These are phyloP conservation scores for Liparis tanakae DNA, from an alignment of 2,797 vertebrate genomes.

Conservation along the genomic window DNA sequence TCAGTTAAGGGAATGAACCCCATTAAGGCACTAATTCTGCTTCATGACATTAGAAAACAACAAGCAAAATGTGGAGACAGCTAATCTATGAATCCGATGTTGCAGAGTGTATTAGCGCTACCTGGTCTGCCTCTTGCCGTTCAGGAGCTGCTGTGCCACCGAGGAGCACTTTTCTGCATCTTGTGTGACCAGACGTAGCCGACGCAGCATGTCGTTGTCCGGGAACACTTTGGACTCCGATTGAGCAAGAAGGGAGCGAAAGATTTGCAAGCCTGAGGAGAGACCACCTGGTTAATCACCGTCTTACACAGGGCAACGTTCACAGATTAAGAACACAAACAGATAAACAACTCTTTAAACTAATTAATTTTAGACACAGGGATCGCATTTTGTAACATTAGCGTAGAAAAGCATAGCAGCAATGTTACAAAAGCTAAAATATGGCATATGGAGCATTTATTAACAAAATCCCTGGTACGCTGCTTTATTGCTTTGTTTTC, in stretches of 20 bases:
- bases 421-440: neutral
- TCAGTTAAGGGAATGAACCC: constrained; percentile 11
- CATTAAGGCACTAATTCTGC: neutral
- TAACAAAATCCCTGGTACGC: neutral
- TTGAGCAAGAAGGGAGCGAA: constrained; percentile 90
- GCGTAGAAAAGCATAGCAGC: neutral
- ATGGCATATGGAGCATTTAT: neutral
- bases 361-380: neutral
- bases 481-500: constrained; percentile 5
- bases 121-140: constrained; percentile 94
- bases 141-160: constrained; percentile 93
- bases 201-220: constrained; percentile 92
- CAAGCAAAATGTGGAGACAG: neutral
- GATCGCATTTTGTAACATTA: neutral
- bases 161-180: constrained; percentile 94
- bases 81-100: neutral
- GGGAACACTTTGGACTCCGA: constrained; percentile 90
- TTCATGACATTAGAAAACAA: neutral
- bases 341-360: neutral
- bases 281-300: constrained; percentile 17
- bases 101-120: constrained; percentile 50
- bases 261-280: constrained; percentile 86
- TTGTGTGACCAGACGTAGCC: constrained; percentile 89
- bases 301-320: neutral
- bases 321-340: too few species aligned